Conservation (phyloP, 2,888 invertebrate species). For the Drosophila incognita region DNA sequence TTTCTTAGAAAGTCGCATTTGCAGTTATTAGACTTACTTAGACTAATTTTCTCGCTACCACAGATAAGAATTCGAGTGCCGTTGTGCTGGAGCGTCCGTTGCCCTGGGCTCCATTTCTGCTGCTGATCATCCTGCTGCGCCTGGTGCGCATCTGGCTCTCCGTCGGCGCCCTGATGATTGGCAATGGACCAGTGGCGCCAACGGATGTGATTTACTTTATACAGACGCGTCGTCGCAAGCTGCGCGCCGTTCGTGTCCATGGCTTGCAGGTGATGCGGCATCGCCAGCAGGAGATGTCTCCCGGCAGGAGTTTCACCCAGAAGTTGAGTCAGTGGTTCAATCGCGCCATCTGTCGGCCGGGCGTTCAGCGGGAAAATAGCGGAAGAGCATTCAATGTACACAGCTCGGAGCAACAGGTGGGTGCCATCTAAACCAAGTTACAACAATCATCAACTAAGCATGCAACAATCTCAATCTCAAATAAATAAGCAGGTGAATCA, state of each 20-base stretch:
- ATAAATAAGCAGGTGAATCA: slow-evolving; percentile 22
- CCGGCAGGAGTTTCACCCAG: slow-evolving; percentile 42
- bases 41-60: background rate
- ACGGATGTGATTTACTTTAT: slow-evolving; percentile 79
- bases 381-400: slow-evolving; percentile 27
- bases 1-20: background rate
- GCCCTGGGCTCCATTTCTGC: slow-evolving; percentile 82
- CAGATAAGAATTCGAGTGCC: slow-evolving; percentile 44
- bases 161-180: slow-evolving; percentile 76
- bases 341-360: slow-evolving; percentile 77
- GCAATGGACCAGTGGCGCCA: slow-evolving; percentile 77
- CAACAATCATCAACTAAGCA: background rate
- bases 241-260: slow-evolving; percentile 79
- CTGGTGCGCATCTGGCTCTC: slow-evolving; percentile 76
- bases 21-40: background rate
- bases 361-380: slow-evolving; percentile 53
- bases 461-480: background rate
- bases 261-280: slow-evolving; percentile 72
- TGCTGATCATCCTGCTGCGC: slow-evolving; percentile 79
- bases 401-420: slow-evolving; percentile 43
- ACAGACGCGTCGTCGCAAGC: slow-evolving; percentile 80
- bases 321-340: slow-evolving; percentile 70
- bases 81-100: slow-evolving; percentile 77
- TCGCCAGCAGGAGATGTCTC: slow-evolving; percentile 55
- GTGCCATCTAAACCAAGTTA: background rate